A percentile compares a stretch with the other conserved stretches of the same genome.
phyloP scores from a whole-genome alignment of 2,113 vertebrate genomes.

The Colius striatus region DNA sequence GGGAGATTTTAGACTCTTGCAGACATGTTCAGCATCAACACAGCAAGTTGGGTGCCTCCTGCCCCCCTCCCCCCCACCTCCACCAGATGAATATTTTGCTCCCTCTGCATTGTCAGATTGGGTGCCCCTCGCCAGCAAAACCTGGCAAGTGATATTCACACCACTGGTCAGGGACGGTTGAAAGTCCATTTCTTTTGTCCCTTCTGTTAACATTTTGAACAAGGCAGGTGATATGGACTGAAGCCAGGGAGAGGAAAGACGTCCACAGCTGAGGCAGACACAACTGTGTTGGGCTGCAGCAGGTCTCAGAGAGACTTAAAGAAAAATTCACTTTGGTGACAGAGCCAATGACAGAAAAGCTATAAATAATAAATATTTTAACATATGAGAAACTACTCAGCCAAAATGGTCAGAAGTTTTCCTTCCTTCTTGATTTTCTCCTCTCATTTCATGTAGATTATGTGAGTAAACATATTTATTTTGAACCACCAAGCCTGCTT shows the following conservation, averaged over 20 bases:
- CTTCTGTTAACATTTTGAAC: constrained; percentile 2
- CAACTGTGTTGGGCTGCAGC: background rate
- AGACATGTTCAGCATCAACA: background rate
- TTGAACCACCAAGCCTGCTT: background rate
- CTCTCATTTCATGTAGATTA: background rate
- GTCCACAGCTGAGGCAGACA: background rate
- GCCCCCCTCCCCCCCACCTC: accelerated
- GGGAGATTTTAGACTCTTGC: background rate
- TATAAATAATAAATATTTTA: constrained; percentile 65
- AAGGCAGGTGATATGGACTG: accelerated
- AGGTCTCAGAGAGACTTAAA: background rate
- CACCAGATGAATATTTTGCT: background rate
- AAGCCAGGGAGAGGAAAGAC: background rate
- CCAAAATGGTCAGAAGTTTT: background rate
- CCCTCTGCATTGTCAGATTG: background rate
- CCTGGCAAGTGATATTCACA: background rate
- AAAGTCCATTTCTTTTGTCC: background rate
- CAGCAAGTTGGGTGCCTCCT: accelerated
- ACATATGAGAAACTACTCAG: constrained; percentile 17
- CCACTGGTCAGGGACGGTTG: background rate
- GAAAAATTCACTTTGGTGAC: background rate
- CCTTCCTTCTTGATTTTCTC: background rate
- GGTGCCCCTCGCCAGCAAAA: background rate
- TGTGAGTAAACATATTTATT: constrained; percentile 3
- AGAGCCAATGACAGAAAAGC: background rate